Evolutionary conservation across 2,113 vertebrate genomes (phyloP).

Genomic region (Cyanocitta stelleri): DNA sequence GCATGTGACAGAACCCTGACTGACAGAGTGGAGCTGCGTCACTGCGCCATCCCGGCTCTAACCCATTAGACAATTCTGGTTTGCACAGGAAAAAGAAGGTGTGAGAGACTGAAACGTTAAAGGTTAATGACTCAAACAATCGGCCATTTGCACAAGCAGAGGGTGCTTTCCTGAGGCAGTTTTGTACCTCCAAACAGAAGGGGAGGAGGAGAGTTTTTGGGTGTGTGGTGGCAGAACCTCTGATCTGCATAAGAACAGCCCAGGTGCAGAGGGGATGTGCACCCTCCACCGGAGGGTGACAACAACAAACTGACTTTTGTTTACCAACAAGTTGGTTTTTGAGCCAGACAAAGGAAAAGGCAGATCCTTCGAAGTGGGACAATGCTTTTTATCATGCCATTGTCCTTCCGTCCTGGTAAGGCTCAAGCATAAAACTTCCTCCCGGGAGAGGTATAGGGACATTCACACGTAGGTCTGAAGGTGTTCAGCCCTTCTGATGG

Average conservation of each 20-base stretch:
- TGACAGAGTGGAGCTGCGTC: neutral
- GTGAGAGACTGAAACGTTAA: neutral
- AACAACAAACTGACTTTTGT: neutral
- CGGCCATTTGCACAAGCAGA: neutral
- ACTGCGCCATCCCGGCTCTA: neutral
- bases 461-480: neutral
- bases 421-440: neutral
- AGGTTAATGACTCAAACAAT: neutral
- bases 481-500: neutral
- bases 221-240: neutral
- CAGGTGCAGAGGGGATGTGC: neutral
- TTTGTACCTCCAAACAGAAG: neutral
- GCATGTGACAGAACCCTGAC: neutral
- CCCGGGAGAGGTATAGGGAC: neutral
- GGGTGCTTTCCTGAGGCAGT: neutral
- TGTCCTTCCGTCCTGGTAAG: rapidly evolving
- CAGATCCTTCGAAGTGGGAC: neutral
- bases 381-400: neutral
- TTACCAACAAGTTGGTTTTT: neutral
- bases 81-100: neutral
- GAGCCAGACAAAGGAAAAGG: neutral
- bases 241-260: neutral
- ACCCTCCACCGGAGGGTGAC: neutral
- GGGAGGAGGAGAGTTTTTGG: neutral
- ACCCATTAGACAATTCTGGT: neutral